Base-by-base conservation (phyloP, 2,888 invertebrate genomes). In the Vanessa cardui region DNA sequence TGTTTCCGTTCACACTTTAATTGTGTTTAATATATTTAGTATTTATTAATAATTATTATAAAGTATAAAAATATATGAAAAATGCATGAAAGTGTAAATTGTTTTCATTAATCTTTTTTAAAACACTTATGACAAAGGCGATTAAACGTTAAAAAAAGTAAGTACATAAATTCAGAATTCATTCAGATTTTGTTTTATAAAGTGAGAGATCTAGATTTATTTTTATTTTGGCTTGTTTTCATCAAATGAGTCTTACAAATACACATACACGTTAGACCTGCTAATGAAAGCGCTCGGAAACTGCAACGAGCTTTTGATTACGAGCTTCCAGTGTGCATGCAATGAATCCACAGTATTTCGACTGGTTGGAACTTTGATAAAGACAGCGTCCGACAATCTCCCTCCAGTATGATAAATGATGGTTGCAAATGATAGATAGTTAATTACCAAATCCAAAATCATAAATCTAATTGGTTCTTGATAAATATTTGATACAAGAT, bases 301-400 rank as follows among this genome's bases (percentile, higher is more conserved):
- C 39, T 56, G 56, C 56, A 56, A 56, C 56, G 33, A 56, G 56
- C 56, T 56, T 39, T 56, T 56, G 33, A 56, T 56, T 39, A 56
- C 56, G 56, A 56, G 39, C 39, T 39, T 56, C 18, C 56, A 39
- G 8, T 18, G 18, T 56, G n/a, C 54, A 54, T 33, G 56, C 56
- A 56, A 56, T 56, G 56, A 56, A 56, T 56, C 56, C 56, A 18
- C 56, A 56, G 56, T 39, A 56, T 56, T 56, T 56, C 56, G 56
- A 39, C 33, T 39, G 18, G 52, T 52, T 16, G 6, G 39, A 31
- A 16, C 56, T 39, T 56, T 39, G 56, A 39, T 56, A 56, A 56
- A 39, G 56, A 56, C 56, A 39, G 56, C 16, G 47, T 47, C 56
- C 33, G 18, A 56, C 56, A 15, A 26, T 33, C 33, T 56, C 33